Conservation (phyloP, 2,888 invertebrate species). For the Hydroisotoma schaefferi region DNA sequence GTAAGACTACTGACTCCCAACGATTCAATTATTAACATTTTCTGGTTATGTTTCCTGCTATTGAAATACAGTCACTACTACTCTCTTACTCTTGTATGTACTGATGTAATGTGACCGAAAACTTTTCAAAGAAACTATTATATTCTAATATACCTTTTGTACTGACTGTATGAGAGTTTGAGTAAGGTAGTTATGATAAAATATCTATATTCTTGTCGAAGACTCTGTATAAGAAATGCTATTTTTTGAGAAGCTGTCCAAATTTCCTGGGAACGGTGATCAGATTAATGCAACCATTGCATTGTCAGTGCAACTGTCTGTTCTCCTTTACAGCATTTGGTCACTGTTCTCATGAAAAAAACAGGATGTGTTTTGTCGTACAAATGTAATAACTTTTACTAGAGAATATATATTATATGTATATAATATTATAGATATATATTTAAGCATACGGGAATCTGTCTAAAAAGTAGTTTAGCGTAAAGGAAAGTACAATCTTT, state of each 20-base stretch:
- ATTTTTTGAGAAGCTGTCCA: slow-evolving; percentile 1
- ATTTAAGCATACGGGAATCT: too few species aligned
- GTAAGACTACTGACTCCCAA: too few species aligned
- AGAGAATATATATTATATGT: slow-evolving; percentile 7
- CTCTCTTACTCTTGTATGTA: too few species aligned
- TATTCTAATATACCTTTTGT: slow-evolving; percentile 33
- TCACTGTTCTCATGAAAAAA: background rate
- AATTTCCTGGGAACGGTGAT: background rate
- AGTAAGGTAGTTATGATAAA: slow-evolving; percentile 18
- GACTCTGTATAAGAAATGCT: slow-evolving; percentile 1
- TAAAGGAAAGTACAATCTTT: too few species aligned
- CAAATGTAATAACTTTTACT: slow-evolving; percentile 1
- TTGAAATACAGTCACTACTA: too few species aligned
- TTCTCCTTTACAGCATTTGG: background rate
- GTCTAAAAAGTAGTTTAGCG: too few species aligned
- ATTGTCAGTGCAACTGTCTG: too few species aligned
- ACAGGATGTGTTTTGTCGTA: background rate
- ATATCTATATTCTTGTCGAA: slow-evolving; percentile 7
- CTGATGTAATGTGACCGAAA: too few species aligned
- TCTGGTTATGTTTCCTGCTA: too few species aligned
- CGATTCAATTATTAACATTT: too few species aligned
- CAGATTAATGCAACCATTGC: background rate
- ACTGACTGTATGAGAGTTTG: slow-evolving; percentile 29
- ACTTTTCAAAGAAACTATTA: too few species aligned
- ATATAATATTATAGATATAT: background rate